Base-by-base conservation (phyloP, 2,797 vertebrate species). In the Spondyliosoma cantharus region DNA sequence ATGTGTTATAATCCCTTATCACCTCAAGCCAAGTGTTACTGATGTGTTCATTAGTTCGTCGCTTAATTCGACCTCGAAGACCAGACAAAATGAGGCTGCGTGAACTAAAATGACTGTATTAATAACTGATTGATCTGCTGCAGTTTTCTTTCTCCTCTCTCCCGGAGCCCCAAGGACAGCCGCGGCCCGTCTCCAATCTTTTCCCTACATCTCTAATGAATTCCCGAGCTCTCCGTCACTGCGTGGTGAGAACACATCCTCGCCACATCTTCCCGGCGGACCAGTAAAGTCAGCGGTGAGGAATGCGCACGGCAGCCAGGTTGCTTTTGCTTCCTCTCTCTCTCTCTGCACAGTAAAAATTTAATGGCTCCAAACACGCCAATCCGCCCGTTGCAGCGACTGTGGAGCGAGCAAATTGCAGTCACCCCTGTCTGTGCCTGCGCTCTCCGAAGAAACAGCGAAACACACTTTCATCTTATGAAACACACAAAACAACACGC, bases 1-100 rank as follows among this genome's bases (percentile, higher is more conserved):
- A 91, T 89, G 86, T 84, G 78, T 65, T 87, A 57, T 90, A 90
- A 91, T 91, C 86, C 87, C 82, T 77, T 80, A 86, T 90, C 83
- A 88, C 86, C 84, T 86, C 86, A 53, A 87, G 86, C 81, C 84
- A 77, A 87, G 84, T 77, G 82, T 83, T 80, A 81, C 77, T 82
- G 86, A 91, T 89, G 86, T 85, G 73, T 89, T 91, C 84, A 91
- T 93, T 90, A 90, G 85, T 80, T 80, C 4, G 25, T 42, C 37
- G 50, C 67, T 81, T 87, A 85, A 80, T 86, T 86, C 46, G n/a
- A 80, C 84, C 89, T 89, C 52, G 6, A 81, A 82, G 64, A 71
- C 60, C 72, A 76, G 82, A 86, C 80, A 66, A 70, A 78, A 74
- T 43, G 70, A 79, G 65, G 71, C 76, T 82, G 73, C 74, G 60